phyloP scores from a whole-genome alignment of 2,113 vertebrate species.

The Marmota monax region DNA sequence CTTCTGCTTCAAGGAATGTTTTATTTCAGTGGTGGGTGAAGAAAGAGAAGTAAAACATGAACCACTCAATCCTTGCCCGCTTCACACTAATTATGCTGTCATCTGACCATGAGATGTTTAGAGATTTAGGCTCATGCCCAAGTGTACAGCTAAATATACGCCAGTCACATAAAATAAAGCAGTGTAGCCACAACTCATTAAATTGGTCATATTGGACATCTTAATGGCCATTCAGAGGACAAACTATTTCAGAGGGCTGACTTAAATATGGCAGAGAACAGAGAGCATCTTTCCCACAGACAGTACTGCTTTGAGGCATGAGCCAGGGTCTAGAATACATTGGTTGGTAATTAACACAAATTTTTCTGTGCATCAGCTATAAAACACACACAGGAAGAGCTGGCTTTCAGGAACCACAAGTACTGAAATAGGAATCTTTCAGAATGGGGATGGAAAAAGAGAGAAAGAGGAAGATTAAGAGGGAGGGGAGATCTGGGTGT shows the following conservation, averaged over 20 bases:
- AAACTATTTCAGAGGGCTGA: neutral
- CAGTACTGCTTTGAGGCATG: neutral
- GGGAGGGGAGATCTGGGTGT: neutral
- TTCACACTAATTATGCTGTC: slow-evolving; percentile 41
- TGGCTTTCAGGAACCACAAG: neutral
- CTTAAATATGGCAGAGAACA: neutral
- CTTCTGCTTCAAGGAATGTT: slow-evolving; percentile 40
- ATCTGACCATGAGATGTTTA: slow-evolving; percentile 22
- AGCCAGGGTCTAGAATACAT: neutral
- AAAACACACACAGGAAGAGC: neutral
- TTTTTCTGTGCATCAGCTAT: slow-evolving; percentile 15
- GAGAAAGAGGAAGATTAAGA: neutral
- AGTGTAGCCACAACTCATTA: neutral
- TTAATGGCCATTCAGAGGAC: neutral
- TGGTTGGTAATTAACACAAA: slow-evolving; percentile 14
- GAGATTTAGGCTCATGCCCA: neutral
- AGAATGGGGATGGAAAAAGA: neutral
- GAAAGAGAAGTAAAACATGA: slow-evolving; percentile 12
- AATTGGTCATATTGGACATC: neutral
- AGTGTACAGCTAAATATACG: neutral
- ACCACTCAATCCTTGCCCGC: neutral
- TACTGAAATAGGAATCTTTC: neutral
- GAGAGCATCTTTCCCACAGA: neutral
- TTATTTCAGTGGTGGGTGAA: slow-evolving; percentile 27
- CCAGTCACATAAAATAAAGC: neutral